Conservation (phyloP, 2,113 vertebrate genomes). For the Arothron firmamentum region DNA sequence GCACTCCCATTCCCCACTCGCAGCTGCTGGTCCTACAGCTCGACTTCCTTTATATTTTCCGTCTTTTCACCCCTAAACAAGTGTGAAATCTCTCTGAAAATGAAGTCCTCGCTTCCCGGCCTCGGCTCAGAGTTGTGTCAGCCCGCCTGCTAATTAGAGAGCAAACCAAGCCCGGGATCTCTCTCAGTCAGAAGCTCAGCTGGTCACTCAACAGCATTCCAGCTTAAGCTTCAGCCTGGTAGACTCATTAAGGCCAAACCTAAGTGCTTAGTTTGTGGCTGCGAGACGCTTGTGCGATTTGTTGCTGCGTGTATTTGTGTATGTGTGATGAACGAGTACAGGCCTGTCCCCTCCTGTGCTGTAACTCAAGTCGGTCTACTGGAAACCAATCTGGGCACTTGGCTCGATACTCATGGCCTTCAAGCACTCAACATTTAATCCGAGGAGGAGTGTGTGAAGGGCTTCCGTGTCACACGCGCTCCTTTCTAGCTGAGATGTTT, state of each 20-base stretch:
- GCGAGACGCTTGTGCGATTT: slow-evolving; percentile 29
- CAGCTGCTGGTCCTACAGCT: neutral
- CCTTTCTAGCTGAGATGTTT: slow-evolving; percentile 6
- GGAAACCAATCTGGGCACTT: slow-evolving; percentile 50
- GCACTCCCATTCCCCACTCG: slow-evolving; percentile 1
- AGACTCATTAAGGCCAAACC: slow-evolving; percentile 56
- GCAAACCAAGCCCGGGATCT: slow-evolving; percentile 45
- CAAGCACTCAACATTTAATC: slow-evolving; percentile 42
- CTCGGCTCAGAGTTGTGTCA: neutral
- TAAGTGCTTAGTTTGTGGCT: slow-evolving; percentile 41
- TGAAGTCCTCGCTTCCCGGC: neutral
- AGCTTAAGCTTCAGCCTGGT: slow-evolving; percentile 53
- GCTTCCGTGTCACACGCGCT: neutral
- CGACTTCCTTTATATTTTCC: slow-evolving; percentile 1
- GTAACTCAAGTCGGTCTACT: slow-evolving; percentile 49
- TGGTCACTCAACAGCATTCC: slow-evolving; percentile 63
- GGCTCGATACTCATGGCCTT: slow-evolving; percentile 38
- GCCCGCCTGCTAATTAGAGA: slow-evolving; percentile 51
- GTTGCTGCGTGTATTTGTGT: slow-evolving; percentile 30
- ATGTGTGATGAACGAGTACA: slow-evolving; percentile 32
- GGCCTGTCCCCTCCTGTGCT: slow-evolving; percentile 29
- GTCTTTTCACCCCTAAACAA: neutral
- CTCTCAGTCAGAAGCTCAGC: slow-evolving; percentile 50
- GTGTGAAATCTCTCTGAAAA: neutral
- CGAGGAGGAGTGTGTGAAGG: slow-evolving; percentile 25